Conservation (phyloP, 1,140 invertebrate species). For the Stegodyphus mimosarum region DNA sequence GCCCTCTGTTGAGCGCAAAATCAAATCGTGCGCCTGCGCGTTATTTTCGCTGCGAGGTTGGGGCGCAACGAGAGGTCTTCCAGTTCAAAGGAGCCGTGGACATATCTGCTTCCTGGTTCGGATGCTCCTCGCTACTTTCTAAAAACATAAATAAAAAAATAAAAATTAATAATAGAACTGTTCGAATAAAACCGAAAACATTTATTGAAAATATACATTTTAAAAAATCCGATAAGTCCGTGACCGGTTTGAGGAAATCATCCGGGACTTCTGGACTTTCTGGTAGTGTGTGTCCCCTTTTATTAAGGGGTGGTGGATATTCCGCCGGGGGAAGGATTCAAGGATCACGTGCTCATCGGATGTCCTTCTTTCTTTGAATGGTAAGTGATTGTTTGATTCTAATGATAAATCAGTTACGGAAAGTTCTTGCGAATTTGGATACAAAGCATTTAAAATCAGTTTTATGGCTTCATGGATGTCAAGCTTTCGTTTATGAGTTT, state of each 20-base stretch:
- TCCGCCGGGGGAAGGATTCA: constrained; percentile 26
- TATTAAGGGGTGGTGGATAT: constrained; percentile 31
- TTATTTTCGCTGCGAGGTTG: neutral
- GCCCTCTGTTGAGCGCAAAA: constrained; percentile 33
- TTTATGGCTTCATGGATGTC: too few relatives aligned
- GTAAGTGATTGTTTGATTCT: neutral
- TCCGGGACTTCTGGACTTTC: constrained; percentile 5
- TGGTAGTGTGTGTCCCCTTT: constrained; percentile 10
- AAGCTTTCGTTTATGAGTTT: too few relatives aligned
- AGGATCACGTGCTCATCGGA: constrained; percentile 45
- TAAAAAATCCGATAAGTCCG: neutral
- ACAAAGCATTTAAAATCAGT: too few relatives aligned
- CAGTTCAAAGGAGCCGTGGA: constrained; percentile 42
- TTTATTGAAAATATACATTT: neutral
- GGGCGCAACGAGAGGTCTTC: constrained; percentile 11
- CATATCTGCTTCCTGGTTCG: constrained; percentile 4
- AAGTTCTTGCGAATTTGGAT: too few relatives aligned
- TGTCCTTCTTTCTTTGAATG: constrained; percentile 17
- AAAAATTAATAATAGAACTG: neutral
- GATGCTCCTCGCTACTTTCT: constrained; percentile 18
- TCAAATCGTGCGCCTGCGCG: constrained; percentile 38
- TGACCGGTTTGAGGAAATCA: neutral
- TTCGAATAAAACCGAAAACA: neutral
- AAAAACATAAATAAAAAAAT: neutral
- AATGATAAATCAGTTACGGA: too few relatives aligned